Percentiles rank a stretch among this genome's conserved stretches.
Evolutionary conservation across 2,888 invertebrate species (phyloP).

Genomic region (Rhogogaster chlorosoma): DNA sequence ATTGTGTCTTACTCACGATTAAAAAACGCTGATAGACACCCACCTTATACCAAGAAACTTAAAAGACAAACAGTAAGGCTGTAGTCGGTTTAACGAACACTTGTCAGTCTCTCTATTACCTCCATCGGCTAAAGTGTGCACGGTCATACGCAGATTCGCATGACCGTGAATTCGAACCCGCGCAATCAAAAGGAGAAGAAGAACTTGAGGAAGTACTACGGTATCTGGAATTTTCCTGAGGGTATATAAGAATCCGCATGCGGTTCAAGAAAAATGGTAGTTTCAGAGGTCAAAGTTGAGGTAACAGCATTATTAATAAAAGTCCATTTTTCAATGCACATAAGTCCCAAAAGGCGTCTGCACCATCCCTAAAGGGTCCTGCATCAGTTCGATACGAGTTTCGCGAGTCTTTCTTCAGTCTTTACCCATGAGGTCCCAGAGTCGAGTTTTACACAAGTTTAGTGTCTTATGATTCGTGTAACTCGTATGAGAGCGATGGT

Average conservation of each 20-base stretch:
- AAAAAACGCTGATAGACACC: background rate
- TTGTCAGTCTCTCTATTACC: background rate
- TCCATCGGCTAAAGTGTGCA: background rate
- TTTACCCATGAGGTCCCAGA: background rate
- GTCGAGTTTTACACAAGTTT: too few species aligned
- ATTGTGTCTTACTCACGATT: background rate
- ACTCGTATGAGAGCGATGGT: background rate
- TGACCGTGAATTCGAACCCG: background rate
- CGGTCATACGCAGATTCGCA: background rate
- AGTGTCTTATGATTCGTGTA: background rate
- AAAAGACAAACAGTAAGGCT: constrained; percentile 4
- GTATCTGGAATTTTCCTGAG: background rate
- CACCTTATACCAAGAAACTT: background rate
- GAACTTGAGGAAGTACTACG: background rate
- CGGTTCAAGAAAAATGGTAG: background rate
- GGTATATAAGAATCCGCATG: background rate
- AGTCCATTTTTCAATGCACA: background rate
- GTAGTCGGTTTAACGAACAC: background rate
- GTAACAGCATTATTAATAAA: background rate
- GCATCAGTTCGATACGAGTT: background rate
- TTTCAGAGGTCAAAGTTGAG: background rate
- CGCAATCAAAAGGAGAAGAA: background rate
- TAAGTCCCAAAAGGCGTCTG: too few species aligned
- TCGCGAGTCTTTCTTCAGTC: background rate
- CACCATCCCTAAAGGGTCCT: background rate